A percentile compares a stretch with the other conserved stretches of the same genome.
Evolutionary conservation across 1,140 invertebrate species (phyloP).

Genomic region (Pseudomyrmex pallidus): DNA sequence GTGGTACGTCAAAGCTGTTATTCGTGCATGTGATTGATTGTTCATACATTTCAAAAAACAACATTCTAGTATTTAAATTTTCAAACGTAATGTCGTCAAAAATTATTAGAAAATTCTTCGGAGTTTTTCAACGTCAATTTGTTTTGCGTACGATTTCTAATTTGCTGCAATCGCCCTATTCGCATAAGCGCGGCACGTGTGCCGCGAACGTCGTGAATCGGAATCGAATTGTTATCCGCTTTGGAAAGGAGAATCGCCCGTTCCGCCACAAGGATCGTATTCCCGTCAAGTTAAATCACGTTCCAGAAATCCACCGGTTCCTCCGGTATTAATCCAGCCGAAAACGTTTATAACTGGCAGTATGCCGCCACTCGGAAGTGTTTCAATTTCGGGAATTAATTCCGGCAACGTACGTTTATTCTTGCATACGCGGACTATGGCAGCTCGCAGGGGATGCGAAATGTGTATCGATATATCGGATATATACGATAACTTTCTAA

Average conservation of each 20-base stretch:
- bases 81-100: no score
- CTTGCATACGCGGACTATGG: background rate
- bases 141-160: background rate
- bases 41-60: no score
- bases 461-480: constrained; percentile 26
- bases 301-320: constrained; percentile 30
- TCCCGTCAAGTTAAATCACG: constrained; percentile 49
- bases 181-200: background rate
- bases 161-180: background rate
- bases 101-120: no score
- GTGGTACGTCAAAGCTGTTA: no score
- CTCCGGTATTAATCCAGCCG: constrained; percentile 48
- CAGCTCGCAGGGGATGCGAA: background rate
- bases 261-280: background rate
- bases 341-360: constrained; percentile 48
- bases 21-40: no score
- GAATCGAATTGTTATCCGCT: constrained; percentile 43
- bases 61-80: no score
- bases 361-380: constrained; percentile 43
- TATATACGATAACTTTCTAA: constrained; percentile 18
- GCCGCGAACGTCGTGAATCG: constrained; percentile 21
- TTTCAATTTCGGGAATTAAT: constrained; percentile 56
- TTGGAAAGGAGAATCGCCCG: constrained; percentile 35
- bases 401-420: constrained; percentile 44
- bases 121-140: background rate